Percentiles rank a stretch among this genome's conserved stretches.
These are phyloP conservation scores for Zaprionus capensis DNA, from an alignment of 1,140 invertebrate genomes.

Conservation along the genomic window DNA sequence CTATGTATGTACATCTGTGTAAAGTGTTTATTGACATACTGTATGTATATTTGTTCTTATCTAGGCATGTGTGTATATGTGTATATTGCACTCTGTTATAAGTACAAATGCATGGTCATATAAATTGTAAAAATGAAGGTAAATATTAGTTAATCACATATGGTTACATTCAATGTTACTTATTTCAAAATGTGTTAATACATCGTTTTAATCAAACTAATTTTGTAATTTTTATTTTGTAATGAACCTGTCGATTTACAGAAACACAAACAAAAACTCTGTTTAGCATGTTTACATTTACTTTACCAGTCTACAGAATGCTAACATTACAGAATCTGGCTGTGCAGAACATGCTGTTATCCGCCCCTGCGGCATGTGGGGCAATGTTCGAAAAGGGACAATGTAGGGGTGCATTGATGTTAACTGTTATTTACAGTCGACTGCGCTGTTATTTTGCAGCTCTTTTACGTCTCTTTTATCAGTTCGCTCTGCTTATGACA, in stretches of 20 bases:
- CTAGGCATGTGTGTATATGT: slow-evolving; percentile 8
- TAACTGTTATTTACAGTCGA: slow-evolving; percentile 39
- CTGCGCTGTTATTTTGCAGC: slow-evolving; percentile 11
- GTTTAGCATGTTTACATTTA: not conserved
- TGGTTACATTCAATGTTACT: too few relatives aligned
- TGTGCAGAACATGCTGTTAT: slow-evolving; percentile 36
- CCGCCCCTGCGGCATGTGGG: slow-evolving; percentile 49
- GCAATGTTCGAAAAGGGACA: slow-evolving; percentile 66
- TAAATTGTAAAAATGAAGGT: not conserved
- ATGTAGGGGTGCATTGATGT: slow-evolving; percentile 36
- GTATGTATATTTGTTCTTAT: too few relatives aligned
- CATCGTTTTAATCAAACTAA: too few relatives aligned
- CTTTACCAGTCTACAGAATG: not conserved
- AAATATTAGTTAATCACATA: not conserved
- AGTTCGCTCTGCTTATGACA: slow-evolving; percentile 6
- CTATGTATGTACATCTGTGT: too few relatives aligned
- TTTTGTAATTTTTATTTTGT: too few relatives aligned
- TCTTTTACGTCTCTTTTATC: not conserved
- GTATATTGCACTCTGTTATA: not conserved
- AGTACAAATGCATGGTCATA: not conserved
- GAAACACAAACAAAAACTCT: not conserved
- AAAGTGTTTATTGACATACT: too few relatives aligned
- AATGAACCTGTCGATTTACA: too few relatives aligned
- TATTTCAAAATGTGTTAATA: too few relatives aligned
- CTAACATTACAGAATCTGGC: slow-evolving; percentile 5